Base-by-base conservation (phyloP, 2,888 invertebrate species). In the Muscina levida region DNA sequence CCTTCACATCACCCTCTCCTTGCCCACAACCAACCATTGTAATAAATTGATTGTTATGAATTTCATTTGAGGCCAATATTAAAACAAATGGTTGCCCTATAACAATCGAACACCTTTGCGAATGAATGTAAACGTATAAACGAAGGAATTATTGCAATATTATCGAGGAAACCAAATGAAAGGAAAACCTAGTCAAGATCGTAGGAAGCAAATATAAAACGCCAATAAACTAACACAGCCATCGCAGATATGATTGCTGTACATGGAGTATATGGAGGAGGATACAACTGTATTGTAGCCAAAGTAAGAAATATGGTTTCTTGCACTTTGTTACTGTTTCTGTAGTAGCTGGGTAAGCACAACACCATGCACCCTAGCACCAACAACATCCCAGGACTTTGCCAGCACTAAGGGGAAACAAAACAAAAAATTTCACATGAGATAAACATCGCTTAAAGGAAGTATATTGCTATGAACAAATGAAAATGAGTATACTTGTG, bases 121-220 rank as follows among this genome's bases (percentile, higher is more conserved):
- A 31, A 31, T 31, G 31, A 31, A 31, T 31, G 31, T 53, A 53
- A 53, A 53, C 53, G 24, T 13, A 22, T 24, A 22, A 24, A 53
- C 48, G 53, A 24, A 53, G 19, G 53, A 53, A 53, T 53, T 53
- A 53, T 53, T 53, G 53, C 10, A 19, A 53, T 53, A 53, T 53
- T 53, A 53, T 53, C 53, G 53, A 24, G 24, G 24, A 31, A 31
- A 31, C 31, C 31, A 31, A 3, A 3, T 31, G 31, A 31, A 31
- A 53, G 53, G 53, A 53, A 53, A 53, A 19, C 53, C 1, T 17
- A 46, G 48, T 19, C 8, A 17, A 19, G 19, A 48, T 17, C 53
- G 24, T 8, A 53, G 53, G 53, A 53, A 53, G 22, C 24, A 22
- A 53, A 22, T 24, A 53, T 13, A 53, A 24, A 53, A 24, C 1